phyloP scores from a whole-genome alignment of 2,113 vertebrate genomes.

The Meleagris gallopavo region DNA sequence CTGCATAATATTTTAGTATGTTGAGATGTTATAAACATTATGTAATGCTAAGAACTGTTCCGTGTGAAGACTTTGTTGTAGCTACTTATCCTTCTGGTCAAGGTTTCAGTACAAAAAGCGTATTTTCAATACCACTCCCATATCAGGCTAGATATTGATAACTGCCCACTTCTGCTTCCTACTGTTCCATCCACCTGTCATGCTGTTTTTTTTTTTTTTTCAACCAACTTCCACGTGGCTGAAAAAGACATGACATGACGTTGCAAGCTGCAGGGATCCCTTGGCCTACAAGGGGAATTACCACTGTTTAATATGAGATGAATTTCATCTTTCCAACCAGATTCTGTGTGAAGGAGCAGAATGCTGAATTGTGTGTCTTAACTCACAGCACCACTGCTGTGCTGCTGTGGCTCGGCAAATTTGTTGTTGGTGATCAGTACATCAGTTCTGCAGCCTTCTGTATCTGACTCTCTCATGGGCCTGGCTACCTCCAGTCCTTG shows the following conservation, averaged over 20 bases:
- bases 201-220: no score
- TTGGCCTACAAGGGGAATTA: background rate
- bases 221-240: background rate
- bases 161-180: background rate
- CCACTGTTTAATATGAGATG: accelerated
- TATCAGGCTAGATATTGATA: background rate
- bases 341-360: background rate
- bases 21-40: constrained; percentile 22
- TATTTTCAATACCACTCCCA: background rate
- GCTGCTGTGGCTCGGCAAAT: background rate
- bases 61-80: background rate
- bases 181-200: background rate
- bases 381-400: background rate
- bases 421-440: accelerated
- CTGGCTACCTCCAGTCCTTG: background rate
- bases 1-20: constrained; percentile 1
- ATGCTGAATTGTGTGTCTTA: background rate
- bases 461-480: background rate
- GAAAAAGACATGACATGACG: background rate
- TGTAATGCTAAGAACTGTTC: constrained; percentile 2
- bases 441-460: background rate
- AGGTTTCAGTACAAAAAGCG: constrained; percentile 14
- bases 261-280: background rate
- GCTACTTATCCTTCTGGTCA: background rate
- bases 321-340: background rate